Base-by-base conservation (phyloP, 2,888 invertebrate genomes). In the Thalpophila matura region DNA sequence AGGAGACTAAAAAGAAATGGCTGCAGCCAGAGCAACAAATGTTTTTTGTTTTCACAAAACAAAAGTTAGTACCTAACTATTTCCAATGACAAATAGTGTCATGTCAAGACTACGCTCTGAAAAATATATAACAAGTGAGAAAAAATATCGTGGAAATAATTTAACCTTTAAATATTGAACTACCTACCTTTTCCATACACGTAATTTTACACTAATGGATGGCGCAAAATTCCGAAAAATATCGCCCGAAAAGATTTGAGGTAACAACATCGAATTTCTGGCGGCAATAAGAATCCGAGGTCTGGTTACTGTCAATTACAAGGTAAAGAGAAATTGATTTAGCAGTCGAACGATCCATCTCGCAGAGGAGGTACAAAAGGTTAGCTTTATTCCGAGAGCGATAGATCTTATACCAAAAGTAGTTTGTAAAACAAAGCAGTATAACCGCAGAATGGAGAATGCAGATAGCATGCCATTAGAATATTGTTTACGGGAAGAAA, bases 291-390 rank as follows among this genome's bases (percentile, higher is more conserved):
- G 66, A 70, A 56, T 69, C 4, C 43, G 46, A 60, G 47, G 50
- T 70, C 71, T 66, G 66, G 66, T 66, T 72, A 63, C 68, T 68
- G 75, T 73, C 70, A 78, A 67, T 73, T 74, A 58, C 55, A 60
- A 66, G 42, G 63, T 49, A 61, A 68, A 66, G 54, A 56, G 29
- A 74, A 74, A 77, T 78, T 66, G 62, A 76, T 77, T 79, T 61
- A 68, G 47, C 56, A 45, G 26, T 31, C 37, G 47, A 53, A 35
- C 20, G 38, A 3, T 7, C 16, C 22, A 38, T 18, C 1, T 7
- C 1, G n/a, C n/a, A 18, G 20, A 7, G 10, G 4, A 29, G 2
- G 0, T 10, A 1, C 47, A 70, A 60, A 65, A 70, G 65, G 22
- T 29, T 29, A 26, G 3, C 18, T 18, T 3, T 3, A 14, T 7